These are phyloP conservation scores for Homarus americanus DNA, from an alignment of 1,140 invertebrate species.

Conservation along the genomic window DNA sequence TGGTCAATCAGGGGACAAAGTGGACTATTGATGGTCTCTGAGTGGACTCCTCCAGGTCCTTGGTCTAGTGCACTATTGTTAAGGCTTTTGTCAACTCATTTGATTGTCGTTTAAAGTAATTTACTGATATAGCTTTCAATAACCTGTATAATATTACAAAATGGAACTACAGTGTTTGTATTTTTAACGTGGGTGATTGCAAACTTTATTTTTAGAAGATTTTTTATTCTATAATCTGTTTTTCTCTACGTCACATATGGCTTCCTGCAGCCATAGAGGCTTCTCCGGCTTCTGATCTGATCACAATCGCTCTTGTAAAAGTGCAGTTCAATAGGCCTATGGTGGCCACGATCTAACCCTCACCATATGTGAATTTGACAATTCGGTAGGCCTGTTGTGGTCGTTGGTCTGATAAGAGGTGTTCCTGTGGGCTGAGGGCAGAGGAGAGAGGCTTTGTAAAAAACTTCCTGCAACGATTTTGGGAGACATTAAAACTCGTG, in stretches of 20 bases:
- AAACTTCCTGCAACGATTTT: neutral
- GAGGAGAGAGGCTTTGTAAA: neutral
- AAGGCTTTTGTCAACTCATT: too few relatives aligned
- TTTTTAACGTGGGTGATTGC: too few relatives aligned
- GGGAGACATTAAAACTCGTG: neutral
- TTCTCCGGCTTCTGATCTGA: neutral
- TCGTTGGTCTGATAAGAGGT: neutral
- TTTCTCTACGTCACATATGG: neutral
- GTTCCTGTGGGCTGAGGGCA: neutral
- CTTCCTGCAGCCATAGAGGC: neutral
- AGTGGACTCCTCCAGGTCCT: too few relatives aligned
- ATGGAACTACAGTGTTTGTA: too few relatives aligned
- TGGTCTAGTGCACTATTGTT: too few relatives aligned
- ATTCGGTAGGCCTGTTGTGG: conserved; percentile 32
- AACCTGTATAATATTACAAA: too few relatives aligned
- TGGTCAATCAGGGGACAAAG: too few relatives aligned
- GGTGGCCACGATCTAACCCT: neutral
- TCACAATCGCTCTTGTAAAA: conserved; percentile 22
- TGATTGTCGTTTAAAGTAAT: too few relatives aligned
- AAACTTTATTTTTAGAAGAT: too few relatives aligned
- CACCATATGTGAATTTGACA: conserved; percentile 36
- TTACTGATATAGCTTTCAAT: too few relatives aligned
- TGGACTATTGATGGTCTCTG: too few relatives aligned
- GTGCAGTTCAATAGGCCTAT: conserved; percentile 36
- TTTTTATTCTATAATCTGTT: too few relatives aligned